Conservation (phyloP, 2,888 invertebrate species). For the Drosophila borealis region DNA sequence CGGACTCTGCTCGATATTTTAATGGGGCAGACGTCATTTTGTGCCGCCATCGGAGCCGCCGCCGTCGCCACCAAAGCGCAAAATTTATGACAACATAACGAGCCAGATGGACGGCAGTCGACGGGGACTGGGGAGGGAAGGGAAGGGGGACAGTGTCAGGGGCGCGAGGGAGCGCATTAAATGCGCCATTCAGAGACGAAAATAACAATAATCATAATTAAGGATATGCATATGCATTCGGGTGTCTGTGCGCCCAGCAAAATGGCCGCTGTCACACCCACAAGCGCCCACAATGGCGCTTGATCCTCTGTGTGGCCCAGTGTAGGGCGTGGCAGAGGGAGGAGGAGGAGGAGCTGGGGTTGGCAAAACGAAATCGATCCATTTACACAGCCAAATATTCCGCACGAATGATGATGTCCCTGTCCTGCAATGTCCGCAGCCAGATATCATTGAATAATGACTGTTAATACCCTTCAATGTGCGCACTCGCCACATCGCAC, state of each 20-base stretch:
- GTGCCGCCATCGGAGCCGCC: conserved; percentile 60
- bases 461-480: conserved; percentile 84
- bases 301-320: conserved; percentile 45
- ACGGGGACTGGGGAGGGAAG: neutral
- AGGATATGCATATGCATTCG: conserved; percentile 79
- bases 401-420: conserved; percentile 79
- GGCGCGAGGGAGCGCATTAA: conserved; percentile 58
- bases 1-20: conserved; percentile 69
- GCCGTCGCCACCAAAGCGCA: conserved; percentile 65
- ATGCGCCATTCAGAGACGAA: conserved; percentile 81
- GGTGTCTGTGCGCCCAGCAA: conserved; percentile 31
- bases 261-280: conserved; percentile 45
- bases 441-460: conserved; percentile 84
- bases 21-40: conserved; percentile 79
- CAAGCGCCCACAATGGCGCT: conserved; percentile 26
- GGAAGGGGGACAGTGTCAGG: neutral
- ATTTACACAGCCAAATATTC: conserved; percentile 65
- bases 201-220: conserved; percentile 84
- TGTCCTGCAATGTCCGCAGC: conserved; percentile 77
- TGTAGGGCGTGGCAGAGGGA: neutral
- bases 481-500: conserved; percentile 29
- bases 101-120: conserved; percentile 45
- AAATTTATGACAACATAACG: conserved; percentile 80
- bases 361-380: conserved; percentile 68
- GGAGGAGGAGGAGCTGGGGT: no score